A percentile compares a stretch with the other conserved stretches of the same genome.
Evolutionary conservation across 2,888 invertebrate species (phyloP).

Genomic region (Brenthis daphne): DNA sequence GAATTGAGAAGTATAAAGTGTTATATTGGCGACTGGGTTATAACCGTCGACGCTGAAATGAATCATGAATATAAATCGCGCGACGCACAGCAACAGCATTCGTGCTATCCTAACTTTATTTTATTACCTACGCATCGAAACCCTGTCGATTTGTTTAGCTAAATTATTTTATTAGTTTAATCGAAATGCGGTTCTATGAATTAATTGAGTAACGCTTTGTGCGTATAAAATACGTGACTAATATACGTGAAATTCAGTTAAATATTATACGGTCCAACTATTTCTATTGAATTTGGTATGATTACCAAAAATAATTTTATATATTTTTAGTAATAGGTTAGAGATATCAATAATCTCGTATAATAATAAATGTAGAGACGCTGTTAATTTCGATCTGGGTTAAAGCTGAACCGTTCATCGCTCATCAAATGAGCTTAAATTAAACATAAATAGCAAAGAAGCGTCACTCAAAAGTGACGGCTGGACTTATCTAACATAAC

Average conservation of each 20-base stretch:
- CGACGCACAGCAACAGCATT: slow-evolving; percentile 58
- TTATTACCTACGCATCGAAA: slow-evolving; percentile 52
- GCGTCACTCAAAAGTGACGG: no score
- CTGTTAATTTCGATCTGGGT: no score
- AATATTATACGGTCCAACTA: slow-evolving; percentile 33
- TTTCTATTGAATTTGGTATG: slow-evolving; percentile 8
- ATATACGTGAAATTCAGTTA: slow-evolving; percentile 32
- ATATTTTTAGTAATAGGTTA: neutral
- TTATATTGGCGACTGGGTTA: slow-evolving; percentile 13
- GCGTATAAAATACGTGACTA: slow-evolving; percentile 30
- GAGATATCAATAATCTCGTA: no score
- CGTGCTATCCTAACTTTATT: slow-evolving; percentile 64
- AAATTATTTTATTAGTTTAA: slow-evolving; percentile 62
- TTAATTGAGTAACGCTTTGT: slow-evolving; percentile 30
- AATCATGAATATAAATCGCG: slow-evolving; percentile 75
- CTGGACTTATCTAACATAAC: neutral
- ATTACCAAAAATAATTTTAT: slow-evolving; percentile 10
- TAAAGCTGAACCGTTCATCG: no score
- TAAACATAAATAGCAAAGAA: no score
- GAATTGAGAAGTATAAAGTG: neutral
- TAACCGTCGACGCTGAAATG: slow-evolving; percentile 56
- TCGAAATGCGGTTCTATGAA: slow-evolving; percentile 47
- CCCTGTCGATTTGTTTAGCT: slow-evolving; percentile 61
- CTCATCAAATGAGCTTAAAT: no score
- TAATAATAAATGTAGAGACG: no score